Evolutionary conservation across 2,888 invertebrate species (phyloP), one percentile per base, ranked within the genome.

Genomic region (Polymixis flavicincta): DNA sequence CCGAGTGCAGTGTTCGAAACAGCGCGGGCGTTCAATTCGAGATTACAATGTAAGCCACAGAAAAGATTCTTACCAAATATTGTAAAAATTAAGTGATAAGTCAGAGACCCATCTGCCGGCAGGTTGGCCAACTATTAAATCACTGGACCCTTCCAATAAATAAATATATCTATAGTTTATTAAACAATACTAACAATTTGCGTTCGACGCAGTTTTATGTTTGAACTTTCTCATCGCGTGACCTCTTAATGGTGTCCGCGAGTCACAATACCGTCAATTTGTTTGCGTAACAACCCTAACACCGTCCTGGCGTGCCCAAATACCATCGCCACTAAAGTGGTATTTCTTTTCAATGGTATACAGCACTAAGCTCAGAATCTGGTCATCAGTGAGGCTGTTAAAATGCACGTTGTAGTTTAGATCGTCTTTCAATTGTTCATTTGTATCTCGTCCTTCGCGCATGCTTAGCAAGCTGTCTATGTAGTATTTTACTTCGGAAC

Each of bases 251-350:
- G 25, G 4, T 6, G 0, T 17, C 37, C 48, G 52, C 42, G 57
- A 32, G 8, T 25, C 19, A 19, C 13, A 48, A 63, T 57, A 42
- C 19, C n/a, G 64, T 85, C 67, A 82, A 48, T 71, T 74, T 25
- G 78, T 72, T 48, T 87, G 87, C 5, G 86, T 70, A 0, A 92
- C 92, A 0, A 80, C 71, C 76, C 88, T 94, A 8, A 82, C 57
- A 0, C 89, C 89, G 28, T 95, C 95, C 22, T 91, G 88, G 17
- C 88, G 89, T 22, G 90, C 83, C 98, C 98, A 98, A 59, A 98
- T 96, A 0, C 98, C 98, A 89, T 98, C 97, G 0, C 98, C 98
- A 22, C 97, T 97, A 88, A 98, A 98, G 92, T 98, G 97, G 91
- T 97, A 97, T 86, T 97, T 97, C 85, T 97, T 97, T 92, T 98